Evolutionary conservation across 1,140 invertebrate genomes (phyloP).

Genomic region (Camponotus pennsylvanicus): DNA sequence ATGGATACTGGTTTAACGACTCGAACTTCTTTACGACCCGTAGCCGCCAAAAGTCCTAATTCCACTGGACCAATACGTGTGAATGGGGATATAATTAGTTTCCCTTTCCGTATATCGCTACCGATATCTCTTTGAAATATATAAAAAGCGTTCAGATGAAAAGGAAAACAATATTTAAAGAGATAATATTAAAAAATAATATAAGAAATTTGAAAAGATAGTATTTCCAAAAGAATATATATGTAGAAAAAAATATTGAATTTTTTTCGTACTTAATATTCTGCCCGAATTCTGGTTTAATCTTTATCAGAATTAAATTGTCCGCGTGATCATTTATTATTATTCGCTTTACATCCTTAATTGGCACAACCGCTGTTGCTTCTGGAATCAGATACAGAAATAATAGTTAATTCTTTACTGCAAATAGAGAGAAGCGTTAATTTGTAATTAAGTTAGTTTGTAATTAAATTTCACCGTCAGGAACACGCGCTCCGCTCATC

Average conservation of each 20-base stretch:
- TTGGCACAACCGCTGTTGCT: constrained; percentile 88
- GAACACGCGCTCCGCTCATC: constrained; percentile 96
- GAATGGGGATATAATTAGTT: constrained; percentile 87
- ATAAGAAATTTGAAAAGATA: background rate
- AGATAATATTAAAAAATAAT: too few species aligned
- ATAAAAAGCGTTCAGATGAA: constrained; percentile 1
- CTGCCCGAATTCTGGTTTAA: constrained; percentile 89
- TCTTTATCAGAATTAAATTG: constrained; percentile 90
- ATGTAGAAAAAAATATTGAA: constrained; percentile 26
- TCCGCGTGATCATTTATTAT: constrained; percentile 87
- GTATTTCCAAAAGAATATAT: background rate
- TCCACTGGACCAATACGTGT: constrained; percentile 90
- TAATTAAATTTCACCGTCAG: constrained; percentile 86
- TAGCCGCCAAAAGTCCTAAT: constrained; percentile 92
- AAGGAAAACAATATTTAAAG: background rate
- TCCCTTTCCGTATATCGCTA: constrained; percentile 90
- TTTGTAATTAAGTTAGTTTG: constrained; percentile 1
- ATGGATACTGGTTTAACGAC: constrained; percentile 88
- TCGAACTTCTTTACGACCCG: constrained; percentile 88
- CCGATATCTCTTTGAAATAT: constrained; percentile 90
- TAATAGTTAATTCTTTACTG: background rate
- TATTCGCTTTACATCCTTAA: constrained; percentile 92
- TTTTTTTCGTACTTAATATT: constrained; percentile 90
- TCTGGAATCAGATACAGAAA: constrained; percentile 64
- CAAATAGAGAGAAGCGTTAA: background rate